Evolutionary conservation across 2,888 invertebrate species (phyloP), one percentile per base, ranked within the genome.

Genomic region (Lepidochrysops patricia): DNA sequence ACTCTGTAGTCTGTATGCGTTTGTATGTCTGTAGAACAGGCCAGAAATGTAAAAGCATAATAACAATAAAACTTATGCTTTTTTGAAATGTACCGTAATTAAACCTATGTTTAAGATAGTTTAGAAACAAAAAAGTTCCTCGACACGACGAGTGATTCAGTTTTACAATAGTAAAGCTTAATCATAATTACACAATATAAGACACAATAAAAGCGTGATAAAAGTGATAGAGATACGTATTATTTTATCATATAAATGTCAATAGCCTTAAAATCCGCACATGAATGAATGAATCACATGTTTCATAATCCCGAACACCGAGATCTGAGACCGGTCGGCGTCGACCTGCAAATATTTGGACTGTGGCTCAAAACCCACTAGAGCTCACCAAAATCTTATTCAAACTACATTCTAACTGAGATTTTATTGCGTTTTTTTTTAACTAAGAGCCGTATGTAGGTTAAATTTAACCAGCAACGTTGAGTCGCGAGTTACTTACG

Each of bases 401-500:
- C 54, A 52, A 27, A 52, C 52, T 15, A 52, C 52, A 52, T 52
- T 29, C 27, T 32, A 32, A 32, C 27, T 6, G 27, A 54, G 54
- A 19, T 54, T 54, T 54, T 32, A 54, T 32, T 54, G 4, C 54
- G 19, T 54, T 54, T 54, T 29, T 54, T 54, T 29, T 54, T 15
- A 29, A 54, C 54, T 15, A 29, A 54, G 7, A 26, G 15, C 50
- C 32, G 54, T 12, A 54, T 54, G 54, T 54, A 54, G 54, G 54
- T 54, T 54, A 54, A 43, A 29, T 32, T 54, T 32, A 32, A 9
- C 54, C 19, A 12, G 19, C 6, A 32, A 15, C 27, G 27, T 29
- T 15, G 12, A 32, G 13, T 12, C 12, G 1, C 4, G 37, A 12
- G 54, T 62, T 62, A 65, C 61, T 63, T 63, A 29, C 49, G 57